phyloP scores from a whole-genome alignment of 2,113 vertebrate species.

The Leptodactylus fuscus region DNA sequence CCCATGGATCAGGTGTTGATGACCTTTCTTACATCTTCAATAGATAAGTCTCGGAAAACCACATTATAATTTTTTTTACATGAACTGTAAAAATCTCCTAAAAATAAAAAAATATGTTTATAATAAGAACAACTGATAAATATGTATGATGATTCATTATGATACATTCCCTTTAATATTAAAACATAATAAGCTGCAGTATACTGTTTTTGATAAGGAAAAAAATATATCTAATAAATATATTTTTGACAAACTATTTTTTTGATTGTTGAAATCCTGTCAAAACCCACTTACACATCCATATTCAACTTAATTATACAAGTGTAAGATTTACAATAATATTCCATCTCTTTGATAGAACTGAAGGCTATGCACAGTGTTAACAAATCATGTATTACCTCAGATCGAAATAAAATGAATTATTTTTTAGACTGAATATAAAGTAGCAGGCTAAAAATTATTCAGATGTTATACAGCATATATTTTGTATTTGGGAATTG shows the following conservation, averaged over 20 bases:
- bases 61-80: too few species aligned
- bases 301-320: neutral
- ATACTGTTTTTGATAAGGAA: too few species aligned
- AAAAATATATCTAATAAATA: neutral
- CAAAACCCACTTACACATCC: neutral
- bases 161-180: too few species aligned
- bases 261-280: neutral
- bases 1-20: too few species aligned
- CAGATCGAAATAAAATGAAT: conserved; percentile 37
- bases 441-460: conserved; percentile 38
- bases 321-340: neutral
- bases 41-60: too few species aligned
- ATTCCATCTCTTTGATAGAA: neutral
- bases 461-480: conserved; percentile 19
- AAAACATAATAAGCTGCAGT: too few species aligned
- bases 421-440: conserved; percentile 33
- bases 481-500: neutral
- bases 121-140: too few species aligned
- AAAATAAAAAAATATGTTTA: too few species aligned
- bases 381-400: conserved; percentile 38
- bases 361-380: conserved; percentile 11
- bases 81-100: too few species aligned
- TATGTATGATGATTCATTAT: too few species aligned
- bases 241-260: neutral
- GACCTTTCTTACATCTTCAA: too few species aligned